A percentile compares a stretch with the other conserved stretches of the same genome.
Evolutionary conservation across 1,140 invertebrate species (phyloP).

Genomic region (Centruroides vittatus): DNA sequence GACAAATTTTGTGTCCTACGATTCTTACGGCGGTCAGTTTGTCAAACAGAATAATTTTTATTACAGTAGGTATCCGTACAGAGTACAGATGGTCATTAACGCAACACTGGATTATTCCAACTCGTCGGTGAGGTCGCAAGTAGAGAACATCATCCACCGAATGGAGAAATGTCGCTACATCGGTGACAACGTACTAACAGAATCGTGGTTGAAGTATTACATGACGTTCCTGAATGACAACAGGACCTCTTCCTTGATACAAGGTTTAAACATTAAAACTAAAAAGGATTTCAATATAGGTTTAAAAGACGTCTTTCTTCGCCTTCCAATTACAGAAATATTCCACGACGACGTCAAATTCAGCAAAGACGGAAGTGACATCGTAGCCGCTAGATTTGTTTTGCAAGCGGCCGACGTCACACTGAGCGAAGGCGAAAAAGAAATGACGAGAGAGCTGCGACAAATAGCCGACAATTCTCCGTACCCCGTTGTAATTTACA

Average conservation of each 20-base stretch:
- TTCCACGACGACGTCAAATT: conserved; percentile 71
- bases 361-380: conserved; percentile 50
- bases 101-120: conserved; percentile 73
- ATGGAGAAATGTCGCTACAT: conserved; percentile 70
- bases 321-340: conserved; percentile 32
- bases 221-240: conserved; percentile 56
- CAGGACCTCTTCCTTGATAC: conserved; percentile 40
- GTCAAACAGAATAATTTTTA: conserved; percentile 74
- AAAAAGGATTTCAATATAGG: conserved; percentile 54
- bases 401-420: conserved; percentile 78
- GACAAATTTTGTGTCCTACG: conserved; percentile 21
- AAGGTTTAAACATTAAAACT: conserved; percentile 52
- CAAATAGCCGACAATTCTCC: conserved; percentile 57
- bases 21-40: conserved; percentile 75
- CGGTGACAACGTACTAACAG: conserved; percentile 53
- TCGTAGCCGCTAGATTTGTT: conserved; percentile 65
- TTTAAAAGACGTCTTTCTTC: conserved; percentile 43
- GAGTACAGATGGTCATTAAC: conserved; percentile 67
- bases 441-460: conserved; percentile 66
- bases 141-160: conserved; percentile 58
- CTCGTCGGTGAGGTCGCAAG: conserved; percentile 50
- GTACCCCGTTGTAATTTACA: conserved; percentile 73
- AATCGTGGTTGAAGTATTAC: conserved; percentile 78
- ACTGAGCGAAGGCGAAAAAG: conserved; percentile 73
- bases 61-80: conserved; percentile 76